phyloP scores from a whole-genome alignment of 1,140 invertebrate genomes.

The Rhopalosiphum maidis region DNA sequence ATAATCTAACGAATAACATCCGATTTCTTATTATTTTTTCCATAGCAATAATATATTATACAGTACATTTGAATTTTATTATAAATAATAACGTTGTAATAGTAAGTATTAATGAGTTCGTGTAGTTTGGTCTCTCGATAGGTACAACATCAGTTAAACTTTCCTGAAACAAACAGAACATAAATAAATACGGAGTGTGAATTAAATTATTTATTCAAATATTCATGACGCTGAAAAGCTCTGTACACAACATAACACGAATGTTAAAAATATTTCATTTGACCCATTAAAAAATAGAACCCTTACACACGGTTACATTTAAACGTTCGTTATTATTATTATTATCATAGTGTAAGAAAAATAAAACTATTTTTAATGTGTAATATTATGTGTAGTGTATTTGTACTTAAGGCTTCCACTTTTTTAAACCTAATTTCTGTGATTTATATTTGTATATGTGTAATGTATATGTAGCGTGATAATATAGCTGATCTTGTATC shows the following conservation, averaged over 20 bases:
- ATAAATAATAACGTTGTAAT: conserved; percentile 13
- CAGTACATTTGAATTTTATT: not conserved
- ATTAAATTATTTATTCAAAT: conserved; percentile 13
- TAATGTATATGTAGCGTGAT: conserved; percentile 18
- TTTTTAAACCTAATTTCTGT: conserved; percentile 34
- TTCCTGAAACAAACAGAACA: conserved; percentile 47
- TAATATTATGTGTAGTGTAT: conserved; percentile 30
- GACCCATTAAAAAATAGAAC: not conserved
- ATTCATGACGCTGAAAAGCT: not conserved
- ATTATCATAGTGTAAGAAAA: not conserved
- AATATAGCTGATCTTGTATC: not conserved
- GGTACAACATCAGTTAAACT: conserved; percentile 10
- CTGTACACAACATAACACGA: not conserved
- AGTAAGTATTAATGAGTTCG: not conserved
- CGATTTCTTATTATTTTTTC: not conserved
- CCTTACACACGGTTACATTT: not conserved
- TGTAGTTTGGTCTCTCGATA: not conserved
- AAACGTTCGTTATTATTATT: not conserved
- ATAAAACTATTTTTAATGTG: conserved; percentile 1
- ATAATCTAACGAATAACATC: not conserved
- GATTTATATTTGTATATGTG: conserved; percentile 37
- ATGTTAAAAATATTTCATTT: conserved; percentile 23
- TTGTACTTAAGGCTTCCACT: conserved; percentile 46
- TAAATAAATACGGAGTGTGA: not conserved
- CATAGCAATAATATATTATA: not conserved